Evolutionary conservation across 2,888 invertebrate genomes (phyloP).

Genomic region (Zootermopsis nevadensis): DNA sequence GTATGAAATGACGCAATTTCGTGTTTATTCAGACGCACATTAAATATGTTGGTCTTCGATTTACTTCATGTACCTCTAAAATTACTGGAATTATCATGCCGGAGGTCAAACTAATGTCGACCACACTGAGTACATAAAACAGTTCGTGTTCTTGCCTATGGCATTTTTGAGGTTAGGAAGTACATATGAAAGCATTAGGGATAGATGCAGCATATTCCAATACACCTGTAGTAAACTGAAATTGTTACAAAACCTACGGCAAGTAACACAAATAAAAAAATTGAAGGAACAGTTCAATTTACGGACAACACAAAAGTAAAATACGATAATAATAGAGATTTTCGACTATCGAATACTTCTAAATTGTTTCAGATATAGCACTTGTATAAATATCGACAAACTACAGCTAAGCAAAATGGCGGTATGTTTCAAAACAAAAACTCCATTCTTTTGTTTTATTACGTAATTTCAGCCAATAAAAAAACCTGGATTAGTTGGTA

Average conservation of each 20-base stretch:
- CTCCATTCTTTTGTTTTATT: not conserved
- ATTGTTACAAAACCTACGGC: not conserved
- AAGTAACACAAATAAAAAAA: not conserved
- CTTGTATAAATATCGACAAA: not conserved
- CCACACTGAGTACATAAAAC: not conserved
- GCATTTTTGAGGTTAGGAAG: not conserved
- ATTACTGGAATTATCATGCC: too few relatives aligned
- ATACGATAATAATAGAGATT: not conserved
- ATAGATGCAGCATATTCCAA: not conserved
- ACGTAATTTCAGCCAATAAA: too few relatives aligned
- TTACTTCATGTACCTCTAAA: too few relatives aligned
- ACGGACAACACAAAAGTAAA: not conserved
- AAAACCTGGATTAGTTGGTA: too few relatives aligned
- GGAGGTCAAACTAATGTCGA: not conserved
- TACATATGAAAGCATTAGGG: not conserved
- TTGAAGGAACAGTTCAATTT: not conserved
- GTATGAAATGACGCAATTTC: too few relatives aligned
- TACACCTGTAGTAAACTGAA: not conserved
- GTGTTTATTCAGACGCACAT: too few relatives aligned
- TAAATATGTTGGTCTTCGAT: too few relatives aligned
- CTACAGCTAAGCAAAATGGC: not conserved
- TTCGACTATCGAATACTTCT: not conserved
- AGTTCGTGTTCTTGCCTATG: not conserved
- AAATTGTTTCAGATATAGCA: not conserved
- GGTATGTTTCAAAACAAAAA: not conserved